Evolutionary conservation across 2,113 vertebrate genomes (phyloP).

Genomic region (Pelobates fuscus): DNA sequence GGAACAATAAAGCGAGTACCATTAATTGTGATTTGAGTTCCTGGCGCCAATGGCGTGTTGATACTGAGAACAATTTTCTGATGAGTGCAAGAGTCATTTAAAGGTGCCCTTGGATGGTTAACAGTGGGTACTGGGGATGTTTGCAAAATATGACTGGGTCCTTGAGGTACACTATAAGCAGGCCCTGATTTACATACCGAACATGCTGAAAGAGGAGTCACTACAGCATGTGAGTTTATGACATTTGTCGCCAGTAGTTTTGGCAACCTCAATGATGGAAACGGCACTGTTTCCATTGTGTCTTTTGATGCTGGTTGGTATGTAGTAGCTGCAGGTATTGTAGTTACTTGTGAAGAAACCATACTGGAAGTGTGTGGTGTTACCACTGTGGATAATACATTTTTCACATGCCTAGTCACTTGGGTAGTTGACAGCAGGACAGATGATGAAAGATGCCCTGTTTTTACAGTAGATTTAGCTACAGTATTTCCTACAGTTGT

Average conservation of each 20-base stretch:
- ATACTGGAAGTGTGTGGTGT: slow-evolving; percentile 61
- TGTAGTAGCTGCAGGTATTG: slow-evolving; percentile 55
- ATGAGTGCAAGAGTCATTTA: slow-evolving; percentile 72
- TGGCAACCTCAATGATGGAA: slow-evolving; percentile 63
- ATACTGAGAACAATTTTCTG: slow-evolving; percentile 94
- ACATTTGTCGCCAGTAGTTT: slow-evolving; percentile 62
- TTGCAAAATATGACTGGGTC: slow-evolving; percentile 54
- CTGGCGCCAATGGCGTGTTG: slow-evolving; percentile 83
- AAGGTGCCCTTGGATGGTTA: slow-evolving; percentile 57
- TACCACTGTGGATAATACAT: slow-evolving; percentile 67
- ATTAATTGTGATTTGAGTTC: slow-evolving; percentile 93
- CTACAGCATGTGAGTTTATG: slow-evolving; percentile 60
- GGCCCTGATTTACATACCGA: slow-evolving; percentile 61
- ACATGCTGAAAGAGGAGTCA: slow-evolving; percentile 55
- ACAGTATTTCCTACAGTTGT: slow-evolving; percentile 68
- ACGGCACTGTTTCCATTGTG: slow-evolving; percentile 59
- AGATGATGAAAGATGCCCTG: slow-evolving; percentile 81
- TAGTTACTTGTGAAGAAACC: slow-evolving; percentile 57
- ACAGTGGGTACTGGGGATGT: slow-evolving; percentile 55
- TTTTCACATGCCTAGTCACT: slow-evolving; percentile 62
- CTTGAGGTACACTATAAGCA: slow-evolving; percentile 51
- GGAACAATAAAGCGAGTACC: slow-evolving; percentile 89
- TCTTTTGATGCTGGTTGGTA: slow-evolving; percentile 63
- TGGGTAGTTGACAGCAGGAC: slow-evolving; percentile 75
- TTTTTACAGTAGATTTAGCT: slow-evolving; percentile 79